Percentiles rank a stretch among this genome's conserved stretches.
phyloP scores from a whole-genome alignment of 2,797 vertebrate genomes.

The Ctenosaura bakeri region DNA sequence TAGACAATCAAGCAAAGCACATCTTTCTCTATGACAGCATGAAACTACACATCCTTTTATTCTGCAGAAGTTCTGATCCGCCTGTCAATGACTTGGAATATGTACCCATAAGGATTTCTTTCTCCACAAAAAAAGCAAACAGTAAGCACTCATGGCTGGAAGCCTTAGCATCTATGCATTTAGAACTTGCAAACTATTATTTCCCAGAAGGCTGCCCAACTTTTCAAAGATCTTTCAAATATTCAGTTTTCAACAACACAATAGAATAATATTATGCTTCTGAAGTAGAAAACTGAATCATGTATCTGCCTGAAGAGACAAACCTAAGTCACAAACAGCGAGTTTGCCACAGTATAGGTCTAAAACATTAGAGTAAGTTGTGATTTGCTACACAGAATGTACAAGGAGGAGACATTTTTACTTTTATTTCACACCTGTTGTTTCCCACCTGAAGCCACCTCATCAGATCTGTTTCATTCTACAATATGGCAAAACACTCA shows the following conservation, averaged over 20 bases:
- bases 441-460: not conserved
- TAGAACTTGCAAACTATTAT: not conserved
- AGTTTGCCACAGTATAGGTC: not conserved
- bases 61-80: not conserved
- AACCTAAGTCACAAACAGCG: not conserved
- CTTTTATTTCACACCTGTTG: not conserved
- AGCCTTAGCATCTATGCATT: not conserved
- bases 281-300: not conserved
- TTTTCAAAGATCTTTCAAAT: not conserved
- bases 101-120: not conserved
- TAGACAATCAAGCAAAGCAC: not conserved
- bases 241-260: not conserved
- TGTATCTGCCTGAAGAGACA: not conserved
- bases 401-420: not conserved
- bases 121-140: not conserved
- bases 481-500: not conserved
- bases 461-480: not conserved
- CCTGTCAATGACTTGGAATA: not conserved
- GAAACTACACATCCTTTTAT: not conserved
- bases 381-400: not conserved
- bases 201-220: not conserved
- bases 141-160: not conserved
- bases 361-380: not conserved
- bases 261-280: not conserved
- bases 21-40: constrained; percentile 1